Evolutionary conservation across 2,113 vertebrate species (phyloP).

Genomic region (Amblyornis subalaris): DNA sequence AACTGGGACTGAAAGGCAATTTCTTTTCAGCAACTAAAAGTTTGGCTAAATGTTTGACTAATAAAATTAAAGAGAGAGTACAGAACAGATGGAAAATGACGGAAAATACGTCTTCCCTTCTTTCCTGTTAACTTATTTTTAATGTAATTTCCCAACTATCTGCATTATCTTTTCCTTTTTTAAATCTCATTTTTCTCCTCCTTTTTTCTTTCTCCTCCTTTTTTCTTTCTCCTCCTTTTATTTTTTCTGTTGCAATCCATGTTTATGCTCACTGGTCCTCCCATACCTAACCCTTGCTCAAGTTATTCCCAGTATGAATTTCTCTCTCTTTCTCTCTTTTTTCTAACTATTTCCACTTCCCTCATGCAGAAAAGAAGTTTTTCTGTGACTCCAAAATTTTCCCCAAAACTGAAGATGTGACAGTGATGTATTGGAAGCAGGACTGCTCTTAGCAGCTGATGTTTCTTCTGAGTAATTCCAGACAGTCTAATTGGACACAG

Average conservation of each 20-base stretch:
- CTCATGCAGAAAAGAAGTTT: background rate
- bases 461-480: background rate
- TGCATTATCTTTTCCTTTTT: background rate
- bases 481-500: background rate
- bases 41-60: background rate
- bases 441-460: background rate
- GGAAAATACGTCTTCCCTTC: background rate
- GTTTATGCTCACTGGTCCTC: background rate
- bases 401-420: background rate
- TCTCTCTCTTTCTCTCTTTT: background rate
- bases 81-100: background rate
- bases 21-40: background rate
- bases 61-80: background rate
- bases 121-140: background rate
- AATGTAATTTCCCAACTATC: background rate
- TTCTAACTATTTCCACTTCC: background rate
- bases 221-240: no score
- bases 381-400: background rate
- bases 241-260: background rate
- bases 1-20: background rate
- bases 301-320: background rate
- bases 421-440: fast-evolving
- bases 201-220: background rate
- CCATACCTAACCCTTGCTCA: background rate
- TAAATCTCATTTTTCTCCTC: background rate